Conservation (phyloP, 2,113 vertebrate species). For the Cyphomyrus discorhynchus region DNA sequence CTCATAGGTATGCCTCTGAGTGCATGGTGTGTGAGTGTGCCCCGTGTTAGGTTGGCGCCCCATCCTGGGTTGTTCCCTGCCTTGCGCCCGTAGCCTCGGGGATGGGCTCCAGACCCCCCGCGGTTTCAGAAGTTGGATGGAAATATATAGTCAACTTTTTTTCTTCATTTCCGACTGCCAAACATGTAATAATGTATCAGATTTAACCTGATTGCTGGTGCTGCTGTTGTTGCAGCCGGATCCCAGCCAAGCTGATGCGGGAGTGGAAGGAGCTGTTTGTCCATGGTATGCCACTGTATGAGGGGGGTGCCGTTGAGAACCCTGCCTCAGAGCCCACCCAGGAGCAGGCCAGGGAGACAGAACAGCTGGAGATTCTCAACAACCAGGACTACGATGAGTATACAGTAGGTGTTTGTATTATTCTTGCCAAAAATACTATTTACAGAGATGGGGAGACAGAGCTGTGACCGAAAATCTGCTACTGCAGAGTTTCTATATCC, state of each 20-base stretch:
- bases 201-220: not conserved
- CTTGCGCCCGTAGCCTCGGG: not conserved
- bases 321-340: constrained; percentile 35
- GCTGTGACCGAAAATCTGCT: not conserved
- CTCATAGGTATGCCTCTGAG: not conserved
- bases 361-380: constrained; percentile 73
- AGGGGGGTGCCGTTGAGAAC: constrained; percentile 48
- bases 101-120: not conserved
- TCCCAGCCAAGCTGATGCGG: constrained; percentile 72
- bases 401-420: not conserved
- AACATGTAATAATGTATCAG: not conserved
- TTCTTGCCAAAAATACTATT: not conserved
- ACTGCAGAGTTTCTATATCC: not conserved
- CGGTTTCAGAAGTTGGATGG: not conserved
- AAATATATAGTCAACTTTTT: not conserved
- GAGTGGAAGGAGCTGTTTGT: constrained; percentile 85
- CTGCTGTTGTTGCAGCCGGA: constrained; percentile 54
- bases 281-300: constrained; percentile 72
- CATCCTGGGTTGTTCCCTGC: not conserved
- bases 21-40: not conserved
- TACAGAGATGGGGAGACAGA: not conserved
- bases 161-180: not conserved
- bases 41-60: not conserved
- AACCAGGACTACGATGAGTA: constrained; percentile 82
- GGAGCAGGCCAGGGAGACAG: constrained; percentile 58